Base-by-base conservation (phyloP, 2,797 vertebrate genomes). In the Microchirus variegatus region DNA sequence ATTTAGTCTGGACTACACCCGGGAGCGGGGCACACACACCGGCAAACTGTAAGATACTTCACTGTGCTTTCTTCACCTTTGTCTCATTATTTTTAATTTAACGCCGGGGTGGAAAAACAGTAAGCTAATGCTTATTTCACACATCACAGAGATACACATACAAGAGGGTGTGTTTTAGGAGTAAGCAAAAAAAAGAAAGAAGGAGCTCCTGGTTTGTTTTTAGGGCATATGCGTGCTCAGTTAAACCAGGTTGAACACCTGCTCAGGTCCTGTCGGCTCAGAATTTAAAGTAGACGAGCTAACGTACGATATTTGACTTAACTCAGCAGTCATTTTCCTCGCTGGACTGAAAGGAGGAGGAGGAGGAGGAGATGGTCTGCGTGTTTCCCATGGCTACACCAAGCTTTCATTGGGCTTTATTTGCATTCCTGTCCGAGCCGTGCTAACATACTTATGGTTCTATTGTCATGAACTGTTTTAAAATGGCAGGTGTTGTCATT, bases 341-440 rank as follows among this genome's bases (percentile, higher is more conserved):
- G 16, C 43, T 48, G 63, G 73, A 44, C 51, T 47, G 4, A 54
- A 9, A 48, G 62, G 51, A 53, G 61, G 52, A 47, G 51, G 52
- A 47, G 51, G 5, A 14, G 45, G 12, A 53, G 26, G 78, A 37
- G 77, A 4, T 18, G 71, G 69, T 22, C 57, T 22, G 72, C 67
- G 65, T 74, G 89, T 86, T 75, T 87, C 89, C 87, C 82, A 72
- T 83, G 86, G 83, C 80, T 84, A 88, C 89, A 53, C 61, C 82
- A 82, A 81, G 84, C 85, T 62, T 43, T 70, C 57, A 48, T 12
- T 2, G 15, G 5, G 49, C 43, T 19, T 11, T 67, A 55, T 73
- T 79, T 63, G 77, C 57, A 10, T 74, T 62, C 64, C 31, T 41
- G 3, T 17, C 66, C 49, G 43, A 57, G 16, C 63, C 11, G 26